phyloP scores from a whole-genome alignment of 2,113 vertebrate species.

The Nothocercus julius region DNA sequence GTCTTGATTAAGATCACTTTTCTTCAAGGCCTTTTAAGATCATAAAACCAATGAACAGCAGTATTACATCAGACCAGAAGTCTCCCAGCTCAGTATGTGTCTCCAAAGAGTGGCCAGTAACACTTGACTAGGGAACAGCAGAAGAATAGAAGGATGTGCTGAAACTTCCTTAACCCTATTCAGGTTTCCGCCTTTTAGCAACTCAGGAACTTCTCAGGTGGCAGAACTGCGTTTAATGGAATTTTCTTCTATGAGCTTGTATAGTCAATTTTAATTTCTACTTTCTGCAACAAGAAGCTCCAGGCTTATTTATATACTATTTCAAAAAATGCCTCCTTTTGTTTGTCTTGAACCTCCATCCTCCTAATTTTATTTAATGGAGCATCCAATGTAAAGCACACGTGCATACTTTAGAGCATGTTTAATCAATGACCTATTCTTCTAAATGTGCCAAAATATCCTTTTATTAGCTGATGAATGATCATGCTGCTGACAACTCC shows the following conservation, averaged over 20 bases:
- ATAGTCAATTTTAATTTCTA: neutral
- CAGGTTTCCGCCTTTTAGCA: neutral
- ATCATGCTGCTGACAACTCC: neutral
- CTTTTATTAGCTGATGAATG: neutral
- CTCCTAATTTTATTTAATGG: conserved; percentile 2
- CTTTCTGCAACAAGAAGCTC: neutral
- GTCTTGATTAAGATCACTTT: neutral
- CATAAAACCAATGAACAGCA: neutral
- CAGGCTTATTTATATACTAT: neutral
- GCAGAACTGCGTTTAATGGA: neutral
- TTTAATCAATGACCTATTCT: neutral
- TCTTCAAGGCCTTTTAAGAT: neutral
- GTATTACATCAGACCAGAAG: neutral
- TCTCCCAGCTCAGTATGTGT: neutral
- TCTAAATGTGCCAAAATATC: neutral
- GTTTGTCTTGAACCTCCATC: neutral
- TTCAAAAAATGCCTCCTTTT: neutral
- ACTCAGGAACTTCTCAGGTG: neutral
- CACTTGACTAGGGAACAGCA: neutral
- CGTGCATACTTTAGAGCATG: neutral
- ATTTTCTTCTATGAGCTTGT: neutral
- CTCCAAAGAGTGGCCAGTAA: neutral
- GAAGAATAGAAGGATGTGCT: neutral
- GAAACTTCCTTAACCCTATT: neutral
- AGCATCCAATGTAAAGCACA: neutral